Evolutionary conservation across 2,888 invertebrate genomes (phyloP).

Genomic region (Omphaloscelis lunosa): DNA sequence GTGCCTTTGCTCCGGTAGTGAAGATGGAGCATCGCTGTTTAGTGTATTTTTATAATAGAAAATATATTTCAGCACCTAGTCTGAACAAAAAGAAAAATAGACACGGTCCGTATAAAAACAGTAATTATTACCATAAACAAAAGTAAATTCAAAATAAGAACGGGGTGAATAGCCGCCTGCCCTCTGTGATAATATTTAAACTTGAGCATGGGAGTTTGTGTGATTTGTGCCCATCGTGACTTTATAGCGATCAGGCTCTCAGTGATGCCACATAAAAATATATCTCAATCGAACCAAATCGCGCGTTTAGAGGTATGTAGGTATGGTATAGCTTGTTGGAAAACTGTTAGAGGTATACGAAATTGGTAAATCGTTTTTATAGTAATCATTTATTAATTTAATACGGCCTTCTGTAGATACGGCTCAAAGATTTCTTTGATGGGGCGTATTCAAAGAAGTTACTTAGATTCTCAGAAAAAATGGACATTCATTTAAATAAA

Average conservation of each 20-base stretch:
- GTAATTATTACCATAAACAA: slow-evolving; percentile 33
- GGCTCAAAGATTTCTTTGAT: not conserved
- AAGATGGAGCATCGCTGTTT: slow-evolving; percentile 20
- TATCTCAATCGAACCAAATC: slow-evolving; percentile 53
- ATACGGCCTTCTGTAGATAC: not conserved
- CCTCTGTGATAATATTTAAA: slow-evolving; percentile 64
- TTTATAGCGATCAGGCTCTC: slow-evolving; percentile 65
- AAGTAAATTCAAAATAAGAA: slow-evolving; percentile 53
- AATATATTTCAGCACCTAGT: slow-evolving; percentile 1
- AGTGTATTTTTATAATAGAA: slow-evolving; percentile 29
- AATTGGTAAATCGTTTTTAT: not conserved
- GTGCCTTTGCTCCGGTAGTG: slow-evolving; percentile 24
- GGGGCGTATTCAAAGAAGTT: not conserved
- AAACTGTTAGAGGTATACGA: not conserved
- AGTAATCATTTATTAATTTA: slow-evolving; percentile 9
- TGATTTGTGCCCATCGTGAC: slow-evolving; percentile 61
- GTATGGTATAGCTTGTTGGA: slow-evolving; percentile 6
- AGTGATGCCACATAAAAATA: slow-evolving; percentile 62
- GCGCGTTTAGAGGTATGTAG: not conserved
- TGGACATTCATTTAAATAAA: slow-evolving; percentile 1
- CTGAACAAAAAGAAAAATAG: slow-evolving; percentile 5
- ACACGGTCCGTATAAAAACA: slow-evolving; percentile 1
- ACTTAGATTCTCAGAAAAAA: not conserved
- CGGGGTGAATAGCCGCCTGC: slow-evolving; percentile 65
- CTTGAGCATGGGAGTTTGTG: slow-evolving; percentile 22